Evolutionary conservation across 2,888 invertebrate genomes (phyloP).

Genomic region (Leptogaster cylindrica): DNA sequence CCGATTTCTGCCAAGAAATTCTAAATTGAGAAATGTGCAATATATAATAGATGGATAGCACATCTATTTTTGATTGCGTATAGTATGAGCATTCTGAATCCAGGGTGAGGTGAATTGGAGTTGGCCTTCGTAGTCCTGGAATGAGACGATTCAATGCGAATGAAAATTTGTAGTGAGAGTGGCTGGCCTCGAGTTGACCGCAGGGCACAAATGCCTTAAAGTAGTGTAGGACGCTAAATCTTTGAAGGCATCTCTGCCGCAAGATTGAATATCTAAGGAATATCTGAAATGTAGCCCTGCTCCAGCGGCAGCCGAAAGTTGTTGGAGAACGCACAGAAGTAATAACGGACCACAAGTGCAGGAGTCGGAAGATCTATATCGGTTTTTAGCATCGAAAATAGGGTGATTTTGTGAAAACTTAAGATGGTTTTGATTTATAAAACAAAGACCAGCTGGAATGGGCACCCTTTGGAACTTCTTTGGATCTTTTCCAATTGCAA

Average conservation of each 20-base stretch:
- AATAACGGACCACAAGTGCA: too few species aligned
- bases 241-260: constrained; percentile 34
- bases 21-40: constrained; percentile 26
- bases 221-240: constrained; percentile 9
- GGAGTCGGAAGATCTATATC: constrained; percentile 27
- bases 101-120: not conserved
- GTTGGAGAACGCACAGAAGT: too few species aligned
- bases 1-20: constrained; percentile 24
- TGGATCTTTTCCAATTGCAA: constrained; percentile 39
- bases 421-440: constrained; percentile 42
- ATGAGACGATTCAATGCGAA: constrained; percentile 4
- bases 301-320: not conserved
- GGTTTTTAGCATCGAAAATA: constrained; percentile 31
- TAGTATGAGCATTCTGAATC: not conserved
- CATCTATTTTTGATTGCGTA: constrained; percentile 33
- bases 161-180: constrained; percentile 17
- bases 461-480: constrained; percentile 32
- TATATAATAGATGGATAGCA: not conserved
- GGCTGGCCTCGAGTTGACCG: constrained; percentile 17
- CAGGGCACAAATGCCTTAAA: not conserved
- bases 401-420: constrained; percentile 37
- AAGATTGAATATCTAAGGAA: constrained; percentile 32
- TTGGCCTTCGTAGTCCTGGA: not conserved
- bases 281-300: not conserved
- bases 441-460: constrained; percentile 19